Evolutionary conservation across 2,113 vertebrate genomes (phyloP).

Genomic region (Calidris pugnax): DNA sequence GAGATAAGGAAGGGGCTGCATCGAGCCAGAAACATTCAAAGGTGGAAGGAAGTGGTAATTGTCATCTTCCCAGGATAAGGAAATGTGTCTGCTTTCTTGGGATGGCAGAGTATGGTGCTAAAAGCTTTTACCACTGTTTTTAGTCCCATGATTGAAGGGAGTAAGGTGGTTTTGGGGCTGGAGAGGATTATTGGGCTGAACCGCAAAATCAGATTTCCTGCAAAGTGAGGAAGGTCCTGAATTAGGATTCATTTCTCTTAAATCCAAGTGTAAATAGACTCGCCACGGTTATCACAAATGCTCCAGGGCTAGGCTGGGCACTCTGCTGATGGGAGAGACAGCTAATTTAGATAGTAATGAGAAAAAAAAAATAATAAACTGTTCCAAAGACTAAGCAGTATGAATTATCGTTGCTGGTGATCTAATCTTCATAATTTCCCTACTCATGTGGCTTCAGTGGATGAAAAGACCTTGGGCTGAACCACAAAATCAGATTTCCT

Average conservation of each 20-base stretch:
- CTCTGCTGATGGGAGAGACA: background rate
- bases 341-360: background rate
- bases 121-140: background rate
- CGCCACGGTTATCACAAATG: fast-evolving
- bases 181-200: background rate
- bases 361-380: background rate
- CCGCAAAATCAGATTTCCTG: background rate
- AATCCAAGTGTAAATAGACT: background rate
- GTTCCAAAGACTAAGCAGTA: background rate
- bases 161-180: background rate
- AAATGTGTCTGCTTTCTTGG: background rate
- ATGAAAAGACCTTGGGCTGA: background rate
- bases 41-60: background rate
- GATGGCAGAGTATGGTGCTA: background rate
- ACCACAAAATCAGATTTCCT: background rate
- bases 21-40: background rate
- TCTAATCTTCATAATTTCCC: background rate
- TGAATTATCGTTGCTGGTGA: background rate
- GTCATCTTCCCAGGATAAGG: background rate
- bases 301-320: background rate
- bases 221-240: background rate
- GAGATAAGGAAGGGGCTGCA: background rate
- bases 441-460: background rate
- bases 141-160: background rate
- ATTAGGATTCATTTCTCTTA: background rate